Conservation (phyloP, 2,888 invertebrate genomes). For the Biston betularia region DNA sequence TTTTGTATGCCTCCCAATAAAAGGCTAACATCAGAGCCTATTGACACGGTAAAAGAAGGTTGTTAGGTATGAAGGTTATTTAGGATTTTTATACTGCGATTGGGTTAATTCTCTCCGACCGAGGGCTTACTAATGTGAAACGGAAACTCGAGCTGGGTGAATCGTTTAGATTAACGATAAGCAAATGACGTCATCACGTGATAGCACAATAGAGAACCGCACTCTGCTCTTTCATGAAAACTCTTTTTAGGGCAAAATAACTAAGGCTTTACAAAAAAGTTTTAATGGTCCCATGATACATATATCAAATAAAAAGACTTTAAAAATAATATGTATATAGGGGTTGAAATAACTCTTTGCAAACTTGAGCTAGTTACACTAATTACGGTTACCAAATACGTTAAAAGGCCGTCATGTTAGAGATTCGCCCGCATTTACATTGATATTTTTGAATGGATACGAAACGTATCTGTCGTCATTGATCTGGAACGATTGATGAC, state of each 20-base stretch:
- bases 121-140: constrained; percentile 65
- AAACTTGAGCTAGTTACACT: constrained; percentile 17
- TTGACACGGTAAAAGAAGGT: constrained; percentile 3
- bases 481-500: constrained; percentile 37
- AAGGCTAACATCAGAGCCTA: neutral
- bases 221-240: constrained; percentile 5
- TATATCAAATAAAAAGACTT: constrained; percentile 10
- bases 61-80: constrained; percentile 19
- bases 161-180: constrained; percentile 70
- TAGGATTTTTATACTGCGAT: constrained; percentile 34
- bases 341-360: constrained; percentile 12
- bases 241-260: constrained; percentile 3
- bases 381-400: constrained; percentile 26
- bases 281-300: constrained; percentile 10
- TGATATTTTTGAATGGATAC: constrained; percentile 35
- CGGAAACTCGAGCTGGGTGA: constrained; percentile 66
- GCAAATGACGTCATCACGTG: constrained; percentile 71
- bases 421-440: constrained; percentile 31
- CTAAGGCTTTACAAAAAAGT: constrained; percentile 4
- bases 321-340: constrained; percentile 11
- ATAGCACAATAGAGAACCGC: constrained; percentile 39
- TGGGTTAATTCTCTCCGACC: constrained; percentile 51
- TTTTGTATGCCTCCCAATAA: too few relatives aligned
- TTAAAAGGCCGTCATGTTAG: constrained; percentile 16
- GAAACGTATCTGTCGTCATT: constrained; percentile 30